Conservation (phyloP, 2,888 invertebrate species). For the Dinocampus coccinellae region DNA sequence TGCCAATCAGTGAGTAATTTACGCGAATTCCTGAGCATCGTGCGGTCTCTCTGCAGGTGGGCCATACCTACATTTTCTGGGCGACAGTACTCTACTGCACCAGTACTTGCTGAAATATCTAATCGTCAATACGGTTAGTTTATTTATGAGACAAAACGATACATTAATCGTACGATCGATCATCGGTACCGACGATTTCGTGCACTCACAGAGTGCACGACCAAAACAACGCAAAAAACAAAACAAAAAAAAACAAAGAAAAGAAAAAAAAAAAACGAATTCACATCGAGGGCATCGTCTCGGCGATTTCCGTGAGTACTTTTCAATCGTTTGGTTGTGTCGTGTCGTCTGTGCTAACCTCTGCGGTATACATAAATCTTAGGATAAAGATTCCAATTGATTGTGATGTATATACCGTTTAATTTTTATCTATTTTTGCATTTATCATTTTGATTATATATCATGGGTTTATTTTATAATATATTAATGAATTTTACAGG, state of each 20-base stretch:
- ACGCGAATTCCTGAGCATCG: constrained; percentile 59
- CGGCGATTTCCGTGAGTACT: constrained; percentile 31
- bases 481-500: constrained; percentile 41
- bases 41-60: constrained; percentile 53
- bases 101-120: not conserved
- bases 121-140: not conserved
- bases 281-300: constrained; percentile 29
- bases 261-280: constrained; percentile 17
- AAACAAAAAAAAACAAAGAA: not conserved
- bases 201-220: constrained; percentile 21
- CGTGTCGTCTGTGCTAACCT: not conserved
- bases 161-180: constrained; percentile 16
- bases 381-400: not conserved
- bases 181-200: constrained; percentile 21
- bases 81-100: constrained; percentile 1
- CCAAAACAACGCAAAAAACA: not conserved
- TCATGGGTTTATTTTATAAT: not conserved
- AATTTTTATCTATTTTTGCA: not conserved
- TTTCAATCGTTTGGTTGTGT: not conserved
- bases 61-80: constrained; percentile 33
- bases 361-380: not conserved
- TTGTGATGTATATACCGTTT: not conserved
- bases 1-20: constrained; percentile 60
- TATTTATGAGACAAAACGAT: not conserved
- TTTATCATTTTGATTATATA: not conserved